Evolutionary conservation across 1,140 invertebrate genomes (phyloP).

Genomic region (Pentalonia nigronervosa): DNA sequence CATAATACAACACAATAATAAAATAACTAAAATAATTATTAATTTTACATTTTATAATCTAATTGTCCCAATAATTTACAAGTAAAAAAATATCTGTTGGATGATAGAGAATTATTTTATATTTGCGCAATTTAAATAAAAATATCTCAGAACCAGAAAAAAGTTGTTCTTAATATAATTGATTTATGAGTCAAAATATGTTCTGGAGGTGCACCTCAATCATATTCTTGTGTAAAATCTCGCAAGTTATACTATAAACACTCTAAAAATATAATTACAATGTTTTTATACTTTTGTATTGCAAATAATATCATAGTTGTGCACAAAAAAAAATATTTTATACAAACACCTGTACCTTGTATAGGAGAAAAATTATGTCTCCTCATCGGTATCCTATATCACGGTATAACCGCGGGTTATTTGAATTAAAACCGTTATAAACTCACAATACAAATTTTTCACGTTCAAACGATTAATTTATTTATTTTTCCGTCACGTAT

Average conservation of each 20-base stretch:
- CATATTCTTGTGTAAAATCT: background rate
- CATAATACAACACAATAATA: background rate
- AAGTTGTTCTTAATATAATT: background rate
- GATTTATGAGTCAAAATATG: rapidly evolving
- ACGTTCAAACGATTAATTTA: background rate
- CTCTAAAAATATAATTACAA: no score
- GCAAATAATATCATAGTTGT: background rate
- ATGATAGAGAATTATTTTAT: background rate
- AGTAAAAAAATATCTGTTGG: background rate
- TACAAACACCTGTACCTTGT: background rate
- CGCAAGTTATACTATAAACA: no score
- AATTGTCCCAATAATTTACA: background rate
- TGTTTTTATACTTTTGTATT: background rate
- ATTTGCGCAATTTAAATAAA: background rate
- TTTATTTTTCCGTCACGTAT: conserved; percentile 7
- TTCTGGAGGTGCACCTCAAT: background rate
- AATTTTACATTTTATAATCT: background rate
- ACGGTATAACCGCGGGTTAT: background rate
- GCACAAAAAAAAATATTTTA: no score
- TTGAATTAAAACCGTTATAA: background rate
- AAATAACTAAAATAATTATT: background rate
- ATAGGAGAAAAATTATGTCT: background rate
- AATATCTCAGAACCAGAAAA: background rate
- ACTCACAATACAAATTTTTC: background rate
- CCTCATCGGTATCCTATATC: background rate